A percentile compares a stretch with the other conserved stretches of the same genome.
Conservation (phyloP, 2,797 vertebrate genomes). For the Petrocephalus schoutedeni region DNA sequence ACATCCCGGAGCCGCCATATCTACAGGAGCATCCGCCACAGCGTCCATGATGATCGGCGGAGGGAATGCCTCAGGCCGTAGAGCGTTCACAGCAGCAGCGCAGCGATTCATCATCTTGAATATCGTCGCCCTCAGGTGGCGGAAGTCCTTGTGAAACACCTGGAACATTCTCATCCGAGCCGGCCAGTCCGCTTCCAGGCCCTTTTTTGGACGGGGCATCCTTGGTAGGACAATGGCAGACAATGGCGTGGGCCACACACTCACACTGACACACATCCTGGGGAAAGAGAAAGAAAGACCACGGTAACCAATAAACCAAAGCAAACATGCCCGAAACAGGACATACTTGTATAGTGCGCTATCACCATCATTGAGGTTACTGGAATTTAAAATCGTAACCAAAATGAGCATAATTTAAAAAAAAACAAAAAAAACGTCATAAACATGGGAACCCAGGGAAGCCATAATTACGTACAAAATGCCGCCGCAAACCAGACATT, state of each 20-base stretch:
- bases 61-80: not conserved
- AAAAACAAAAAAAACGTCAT: not conserved
- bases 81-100: not conserved
- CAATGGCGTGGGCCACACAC: not conserved
- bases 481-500: not conserved
- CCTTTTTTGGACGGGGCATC: not conserved
- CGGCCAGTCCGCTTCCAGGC: not conserved
- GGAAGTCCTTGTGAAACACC: not conserved
- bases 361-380: not conserved
- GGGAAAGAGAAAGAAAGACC: not conserved
- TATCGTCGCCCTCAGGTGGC: not conserved
- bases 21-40: not conserved
- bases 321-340: not conserved
- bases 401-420: not conserved
- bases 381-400: not conserved
- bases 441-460: not conserved
- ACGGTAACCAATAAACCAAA: not conserved
- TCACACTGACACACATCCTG: not conserved
- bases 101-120: not conserved
- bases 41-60: not conserved
- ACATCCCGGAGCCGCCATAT: not conserved
- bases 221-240: not conserved
- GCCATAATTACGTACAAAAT: not conserved
- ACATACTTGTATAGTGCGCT: not conserved
- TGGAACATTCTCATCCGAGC: not conserved